Percentiles rank a stretch among this genome's conserved stretches.
Conservation (phyloP, 2,888 invertebrate species). For the Trichogramma dendrolimi region DNA sequence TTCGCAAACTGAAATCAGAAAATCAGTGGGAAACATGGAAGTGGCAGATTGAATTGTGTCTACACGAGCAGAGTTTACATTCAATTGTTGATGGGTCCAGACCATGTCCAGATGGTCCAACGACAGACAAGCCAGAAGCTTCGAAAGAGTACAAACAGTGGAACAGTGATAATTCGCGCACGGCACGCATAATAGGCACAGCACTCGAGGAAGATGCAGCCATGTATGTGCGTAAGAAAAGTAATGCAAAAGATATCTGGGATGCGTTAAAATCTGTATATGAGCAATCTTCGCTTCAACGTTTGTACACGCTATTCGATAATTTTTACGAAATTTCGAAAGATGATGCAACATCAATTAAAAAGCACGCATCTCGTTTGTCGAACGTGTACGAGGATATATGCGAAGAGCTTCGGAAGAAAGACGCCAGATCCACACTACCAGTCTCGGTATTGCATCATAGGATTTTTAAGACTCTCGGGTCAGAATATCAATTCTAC, state of each 20-base stretch:
- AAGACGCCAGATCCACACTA: conserved; percentile 23
- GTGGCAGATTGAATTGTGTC: conserved; percentile 33
- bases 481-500: conserved; percentile 30
- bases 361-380: conserved; percentile 15
- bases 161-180: too few species aligned
- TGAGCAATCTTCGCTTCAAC: conserved; percentile 31
- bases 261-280: conserved; percentile 26
- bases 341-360: conserved; percentile 23
- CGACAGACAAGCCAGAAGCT: conserved; percentile 10
- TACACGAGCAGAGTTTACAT: conserved; percentile 32
- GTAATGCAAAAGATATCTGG: too few species aligned
- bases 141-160: too few species aligned
- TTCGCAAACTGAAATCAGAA: conserved; percentile 29
- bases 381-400: conserved; percentile 31
- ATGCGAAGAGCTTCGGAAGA: conserved; percentile 25
- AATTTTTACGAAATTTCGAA: conserved; percentile 26
- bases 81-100: conserved; percentile 21
- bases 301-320: conserved; percentile 32
- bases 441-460: conserved; percentile 31
- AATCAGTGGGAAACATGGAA: conserved; percentile 35
- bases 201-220: too few species aligned
- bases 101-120: conserved; percentile 28
- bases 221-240: too few species aligned
- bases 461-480: conserved; percentile 32
- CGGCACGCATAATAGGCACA: too few species aligned